These are phyloP conservation scores for Silurus asotus DNA, from an alignment of 2,113 vertebrate species.

Conservation along the genomic window DNA sequence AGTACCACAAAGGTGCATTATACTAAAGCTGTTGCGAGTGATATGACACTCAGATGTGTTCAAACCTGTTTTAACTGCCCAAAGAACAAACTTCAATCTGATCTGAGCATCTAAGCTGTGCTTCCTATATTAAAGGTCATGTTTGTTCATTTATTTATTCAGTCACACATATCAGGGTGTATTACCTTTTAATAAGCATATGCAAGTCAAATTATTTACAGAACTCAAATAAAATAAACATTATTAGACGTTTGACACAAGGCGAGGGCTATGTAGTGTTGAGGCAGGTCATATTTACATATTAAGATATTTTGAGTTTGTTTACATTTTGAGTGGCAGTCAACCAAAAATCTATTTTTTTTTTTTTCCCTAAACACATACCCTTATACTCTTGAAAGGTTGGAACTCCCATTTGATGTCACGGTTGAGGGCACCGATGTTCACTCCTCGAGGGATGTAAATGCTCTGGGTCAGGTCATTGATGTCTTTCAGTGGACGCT, in stretches of 20 bases:
- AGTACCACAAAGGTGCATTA: background rate
- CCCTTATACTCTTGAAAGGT: constrained; percentile 86
- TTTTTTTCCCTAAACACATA: constrained; percentile 61
- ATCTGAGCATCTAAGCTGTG: background rate
- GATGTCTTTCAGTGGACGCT: constrained; percentile 93
- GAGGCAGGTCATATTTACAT: background rate
- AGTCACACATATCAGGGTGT: background rate
- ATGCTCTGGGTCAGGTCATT: constrained; percentile 90
- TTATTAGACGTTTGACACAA: too few species aligned
- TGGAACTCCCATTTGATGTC: constrained; percentile 94
- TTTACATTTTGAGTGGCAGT: background rate
- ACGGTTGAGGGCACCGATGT: constrained; percentile 89
- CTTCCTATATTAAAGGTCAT: too few species aligned
- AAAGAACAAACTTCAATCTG: background rate
- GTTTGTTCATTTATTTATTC: too few species aligned
- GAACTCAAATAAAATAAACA: background rate
- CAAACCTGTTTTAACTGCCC: background rate
- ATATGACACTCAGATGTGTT: background rate
- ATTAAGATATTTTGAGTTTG: background rate
- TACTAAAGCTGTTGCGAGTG: background rate
- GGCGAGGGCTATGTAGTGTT: background rate
- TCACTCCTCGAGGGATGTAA: constrained; percentile 96
- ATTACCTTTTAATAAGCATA: background rate
- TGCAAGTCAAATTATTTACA: background rate
- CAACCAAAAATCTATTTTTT: background rate